Evolutionary conservation across 2,113 vertebrate genomes (phyloP).

Genomic region (Phrynocephalus versicolor): DNA sequence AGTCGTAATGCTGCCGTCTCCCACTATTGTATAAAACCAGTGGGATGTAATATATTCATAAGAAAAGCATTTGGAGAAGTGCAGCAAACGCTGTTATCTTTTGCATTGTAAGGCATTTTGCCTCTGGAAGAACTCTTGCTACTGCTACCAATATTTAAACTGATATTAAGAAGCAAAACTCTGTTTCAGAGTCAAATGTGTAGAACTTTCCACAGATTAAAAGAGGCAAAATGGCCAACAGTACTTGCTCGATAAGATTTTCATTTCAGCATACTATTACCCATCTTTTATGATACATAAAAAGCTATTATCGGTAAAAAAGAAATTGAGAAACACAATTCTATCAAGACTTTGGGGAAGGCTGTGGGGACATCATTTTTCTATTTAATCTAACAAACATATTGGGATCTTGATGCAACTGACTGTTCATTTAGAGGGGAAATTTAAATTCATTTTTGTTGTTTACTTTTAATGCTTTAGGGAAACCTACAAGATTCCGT

Average conservation of each 20-base stretch:
- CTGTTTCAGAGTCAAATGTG: background rate
- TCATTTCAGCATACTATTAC: background rate
- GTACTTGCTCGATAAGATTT: background rate
- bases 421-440: background rate
- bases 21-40: background rate
- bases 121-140: background rate
- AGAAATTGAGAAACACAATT: background rate
- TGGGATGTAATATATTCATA: background rate
- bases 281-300: background rate
- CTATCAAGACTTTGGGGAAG: background rate
- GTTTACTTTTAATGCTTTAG: background rate
- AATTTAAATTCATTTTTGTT: background rate
- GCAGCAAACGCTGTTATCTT: background rate
- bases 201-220: background rate
- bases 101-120: background rate
- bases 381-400: background rate
- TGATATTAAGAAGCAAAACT: background rate
- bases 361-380: background rate
- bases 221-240: background rate
- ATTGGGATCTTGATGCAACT: background rate
- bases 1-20: background rate
- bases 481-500: no score
- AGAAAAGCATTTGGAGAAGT: background rate
- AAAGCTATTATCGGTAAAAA: background rate
- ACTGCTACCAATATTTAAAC: background rate